Conservation (phyloP, 2,797 vertebrate genomes). For the Pristis pectinata region DNA sequence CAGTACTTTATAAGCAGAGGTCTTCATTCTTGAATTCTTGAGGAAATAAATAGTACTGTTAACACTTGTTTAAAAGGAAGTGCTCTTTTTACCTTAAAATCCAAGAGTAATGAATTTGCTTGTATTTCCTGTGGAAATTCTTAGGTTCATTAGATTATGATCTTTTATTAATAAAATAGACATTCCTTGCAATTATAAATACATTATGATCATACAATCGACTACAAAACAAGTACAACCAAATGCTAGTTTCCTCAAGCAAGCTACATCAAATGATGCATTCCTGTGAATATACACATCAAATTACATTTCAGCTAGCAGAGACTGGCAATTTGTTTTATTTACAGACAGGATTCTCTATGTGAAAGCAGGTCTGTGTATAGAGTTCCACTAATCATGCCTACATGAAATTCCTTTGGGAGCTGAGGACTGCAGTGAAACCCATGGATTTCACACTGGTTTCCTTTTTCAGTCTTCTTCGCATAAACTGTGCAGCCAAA, state of each 20-base stretch:
- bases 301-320: background rate
- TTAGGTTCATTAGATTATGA: background rate
- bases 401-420: conserved; percentile 86
- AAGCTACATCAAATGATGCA: background rate
- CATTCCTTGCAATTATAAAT: background rate
- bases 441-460: conserved; percentile 6
- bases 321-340: background rate
- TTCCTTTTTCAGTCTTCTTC: conserved; percentile 29
- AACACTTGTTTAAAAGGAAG: background rate
- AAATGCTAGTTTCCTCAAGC: too few species aligned
- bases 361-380: conserved; percentile 85
- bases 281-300: background rate
- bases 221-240: too few species aligned
- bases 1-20: conserved; percentile 59
- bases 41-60: conserved; percentile 33
- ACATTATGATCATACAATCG: background rate
- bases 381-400: conserved; percentile 68
- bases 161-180: background rate
- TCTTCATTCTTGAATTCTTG: conserved; percentile 71
- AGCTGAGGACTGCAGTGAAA: conserved; percentile 59
- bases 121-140: background rate
- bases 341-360: conserved; percentile 49
- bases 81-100: background rate
- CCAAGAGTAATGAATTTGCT: background rate
- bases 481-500: conserved; percentile 29